Evolutionary conservation across 2,888 invertebrate species (phyloP).

Genomic region (Dryomyza anilis): DNA sequence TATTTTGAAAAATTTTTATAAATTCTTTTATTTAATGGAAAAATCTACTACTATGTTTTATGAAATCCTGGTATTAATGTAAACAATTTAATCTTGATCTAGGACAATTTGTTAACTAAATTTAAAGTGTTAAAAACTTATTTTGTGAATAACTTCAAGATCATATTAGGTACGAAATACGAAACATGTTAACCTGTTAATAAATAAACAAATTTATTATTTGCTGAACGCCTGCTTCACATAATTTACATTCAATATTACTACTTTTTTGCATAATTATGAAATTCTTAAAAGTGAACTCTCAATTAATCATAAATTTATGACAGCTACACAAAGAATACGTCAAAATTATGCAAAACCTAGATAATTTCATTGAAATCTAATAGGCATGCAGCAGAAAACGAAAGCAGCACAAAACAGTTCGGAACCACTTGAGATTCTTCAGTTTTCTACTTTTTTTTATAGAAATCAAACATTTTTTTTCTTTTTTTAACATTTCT

Average conservation of each 20-base stretch:
- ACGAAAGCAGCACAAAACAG: background rate
- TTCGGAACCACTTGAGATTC: no score
- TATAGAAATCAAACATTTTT: background rate
- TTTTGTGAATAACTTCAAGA: no score
- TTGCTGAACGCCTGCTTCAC: background rate
- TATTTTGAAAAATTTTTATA: background rate
- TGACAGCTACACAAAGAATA: background rate
- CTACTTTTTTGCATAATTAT: no score
- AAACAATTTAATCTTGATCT: background rate
- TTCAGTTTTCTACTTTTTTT: no score
- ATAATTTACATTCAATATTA: no score
- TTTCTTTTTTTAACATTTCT: background rate
- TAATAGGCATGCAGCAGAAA: background rate
- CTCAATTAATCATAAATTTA: background rate
- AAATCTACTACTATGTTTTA: no score
- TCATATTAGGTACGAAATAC: no score
- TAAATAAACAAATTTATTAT: background rate
- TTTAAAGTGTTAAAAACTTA: no score
- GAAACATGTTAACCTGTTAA: background rate
- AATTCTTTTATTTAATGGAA: no score
- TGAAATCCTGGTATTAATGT: no score
- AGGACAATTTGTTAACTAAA: no score
- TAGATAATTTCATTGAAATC: background rate
- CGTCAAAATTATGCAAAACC: background rate
- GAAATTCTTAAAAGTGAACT: no score